Evolutionary conservation across 2,888 invertebrate genomes (phyloP).

Genomic region (Lordiphosa andalusiaca): DNA sequence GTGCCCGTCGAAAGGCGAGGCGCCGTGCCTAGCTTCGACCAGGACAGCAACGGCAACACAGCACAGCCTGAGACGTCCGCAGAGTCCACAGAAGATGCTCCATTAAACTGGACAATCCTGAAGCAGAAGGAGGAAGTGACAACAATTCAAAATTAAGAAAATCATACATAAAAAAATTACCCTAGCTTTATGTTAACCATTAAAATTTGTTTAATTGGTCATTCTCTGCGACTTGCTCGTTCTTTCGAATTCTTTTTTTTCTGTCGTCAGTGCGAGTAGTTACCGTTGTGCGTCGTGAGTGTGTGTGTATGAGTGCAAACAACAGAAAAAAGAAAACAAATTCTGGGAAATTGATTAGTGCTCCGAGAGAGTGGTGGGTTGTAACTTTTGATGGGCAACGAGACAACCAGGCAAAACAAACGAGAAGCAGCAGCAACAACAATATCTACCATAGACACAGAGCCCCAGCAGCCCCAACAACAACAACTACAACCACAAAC

Average conservation of each 20-base stretch:
- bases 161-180: slow-evolving; percentile 6
- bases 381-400: slow-evolving; percentile 41
- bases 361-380: slow-evolving; percentile 7
- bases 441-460: background rate
- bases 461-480: slow-evolving; percentile 18
- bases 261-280: slow-evolving; percentile 2
- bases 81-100: too few relatives aligned
- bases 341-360: slow-evolving; percentile 30
- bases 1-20: too few relatives aligned
- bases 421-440: slow-evolving; percentile 22
- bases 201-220: too few relatives aligned
- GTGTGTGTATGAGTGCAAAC: slow-evolving; percentile 16
- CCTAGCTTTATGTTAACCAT: background rate
- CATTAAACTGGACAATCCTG: too few relatives aligned
- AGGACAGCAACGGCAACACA: too few relatives aligned
- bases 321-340: slow-evolving; percentile 21
- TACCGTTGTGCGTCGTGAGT: slow-evolving; percentile 17
- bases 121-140: slow-evolving; percentile 5
- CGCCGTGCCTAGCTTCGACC: too few relatives aligned
- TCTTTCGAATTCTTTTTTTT: too few relatives aligned
- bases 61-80: too few relatives aligned
- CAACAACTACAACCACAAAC: slow-evolving; percentile 13
- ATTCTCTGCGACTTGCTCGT: background rate
- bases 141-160: slow-evolving; percentile 21
- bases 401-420: slow-evolving; percentile 36